phyloP scores from a whole-genome alignment of 2,888 invertebrate genomes.

The Taenaris catops region DNA sequence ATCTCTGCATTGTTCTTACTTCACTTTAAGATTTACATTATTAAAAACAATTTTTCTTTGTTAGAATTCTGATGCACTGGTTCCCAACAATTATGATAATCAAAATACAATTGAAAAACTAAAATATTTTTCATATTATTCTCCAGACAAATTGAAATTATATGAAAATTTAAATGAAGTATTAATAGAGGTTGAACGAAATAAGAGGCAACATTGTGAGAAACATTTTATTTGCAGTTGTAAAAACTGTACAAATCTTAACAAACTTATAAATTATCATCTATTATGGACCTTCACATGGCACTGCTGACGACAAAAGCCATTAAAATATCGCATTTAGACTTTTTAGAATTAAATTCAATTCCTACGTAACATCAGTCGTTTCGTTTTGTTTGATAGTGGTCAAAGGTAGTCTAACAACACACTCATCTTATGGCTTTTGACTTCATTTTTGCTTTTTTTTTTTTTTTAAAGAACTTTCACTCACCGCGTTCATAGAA shows the following conservation, averaged over 20 bases:
- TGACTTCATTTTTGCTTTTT: slow-evolving; percentile 28
- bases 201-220: slow-evolving; percentile 52
- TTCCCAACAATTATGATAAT: too few relatives aligned
- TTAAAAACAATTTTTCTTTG: too few relatives aligned
- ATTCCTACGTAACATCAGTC: slow-evolving; percentile 46
- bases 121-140: too few relatives aligned
- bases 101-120: too few relatives aligned
- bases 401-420: slow-evolving; percentile 16
- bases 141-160: too few relatives aligned
- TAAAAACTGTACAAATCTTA: slow-evolving; percentile 81
- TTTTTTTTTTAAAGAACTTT: slow-evolving; percentile 20
- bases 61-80: too few relatives aligned
- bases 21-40: too few relatives aligned
- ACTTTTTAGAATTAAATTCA: slow-evolving; percentile 24
- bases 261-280: slow-evolving; percentile 77
- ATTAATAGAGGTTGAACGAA: too few relatives aligned
- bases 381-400: slow-evolving; percentile 25
- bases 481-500: slow-evolving; percentile 18
- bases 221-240: slow-evolving; percentile 79
- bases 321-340: slow-evolving; percentile 27
- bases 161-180: too few relatives aligned
- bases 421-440: slow-evolving; percentile 24
- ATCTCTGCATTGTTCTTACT: too few relatives aligned
- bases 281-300: slow-evolving; percentile 78
- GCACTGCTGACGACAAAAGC: slow-evolving; percentile 54